phyloP scores from a whole-genome alignment of 1,140 invertebrate genomes.

The Leptinotarsa undecemlineata region DNA sequence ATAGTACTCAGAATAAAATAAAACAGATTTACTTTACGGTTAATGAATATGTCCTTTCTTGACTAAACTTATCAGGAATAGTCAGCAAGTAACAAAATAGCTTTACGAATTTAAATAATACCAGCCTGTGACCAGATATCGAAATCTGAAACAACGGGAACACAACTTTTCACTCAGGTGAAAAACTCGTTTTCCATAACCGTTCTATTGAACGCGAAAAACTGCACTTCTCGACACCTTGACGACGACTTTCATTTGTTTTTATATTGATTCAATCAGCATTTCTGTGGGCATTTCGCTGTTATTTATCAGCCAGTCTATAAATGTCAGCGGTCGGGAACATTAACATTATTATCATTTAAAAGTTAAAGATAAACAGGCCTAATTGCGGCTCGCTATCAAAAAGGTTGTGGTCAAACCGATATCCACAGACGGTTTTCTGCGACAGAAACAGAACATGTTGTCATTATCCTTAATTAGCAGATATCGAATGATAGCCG shows the following conservation, averaged over 20 bases:
- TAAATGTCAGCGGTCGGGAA: conserved; percentile 21
- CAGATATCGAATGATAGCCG: conserved; percentile 28
- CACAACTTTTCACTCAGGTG: neutral
- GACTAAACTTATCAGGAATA: too few species aligned
- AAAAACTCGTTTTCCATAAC: neutral
- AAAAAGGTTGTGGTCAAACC: conserved; percentile 23
- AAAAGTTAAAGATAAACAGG: conserved; percentile 25
- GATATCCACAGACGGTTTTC: conserved; percentile 21
- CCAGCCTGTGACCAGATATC: neutral
- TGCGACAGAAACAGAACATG: conserved; percentile 24
- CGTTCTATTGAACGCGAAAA: neutral
- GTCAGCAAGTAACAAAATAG: neutral
- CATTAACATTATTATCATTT: conserved; percentile 32
- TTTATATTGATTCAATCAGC: conserved; percentile 14
- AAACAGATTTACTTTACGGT: too few species aligned
- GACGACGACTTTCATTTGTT: neutral
- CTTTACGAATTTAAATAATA: neutral
- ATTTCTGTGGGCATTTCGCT: conserved; percentile 1
- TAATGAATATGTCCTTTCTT: too few species aligned
- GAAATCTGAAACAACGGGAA: neutral
- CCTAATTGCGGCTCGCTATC: conserved; percentile 27
- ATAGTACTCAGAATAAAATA: too few species aligned
- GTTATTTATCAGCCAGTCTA: conserved; percentile 16
- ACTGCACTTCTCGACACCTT: neutral
- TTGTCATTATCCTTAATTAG: conserved; percentile 29